Conservation (phyloP, 2,113 vertebrate species). For the Ivindomyrus marchei region DNA sequence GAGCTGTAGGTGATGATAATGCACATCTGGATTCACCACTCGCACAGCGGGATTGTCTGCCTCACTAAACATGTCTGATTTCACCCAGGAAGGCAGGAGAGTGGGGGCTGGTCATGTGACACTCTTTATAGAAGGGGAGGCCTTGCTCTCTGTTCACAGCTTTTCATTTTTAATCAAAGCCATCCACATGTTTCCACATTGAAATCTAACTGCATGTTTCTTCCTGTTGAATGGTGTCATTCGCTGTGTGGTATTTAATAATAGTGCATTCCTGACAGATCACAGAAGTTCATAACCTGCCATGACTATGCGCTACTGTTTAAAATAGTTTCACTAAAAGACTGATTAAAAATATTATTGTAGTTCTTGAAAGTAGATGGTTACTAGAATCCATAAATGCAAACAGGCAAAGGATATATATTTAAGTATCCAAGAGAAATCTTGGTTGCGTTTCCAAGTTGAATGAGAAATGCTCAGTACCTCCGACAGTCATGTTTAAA, state of each 20-base stretch:
- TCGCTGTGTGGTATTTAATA: slow-evolving; percentile 5
- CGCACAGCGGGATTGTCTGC: not conserved
- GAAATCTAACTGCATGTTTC: slow-evolving; percentile 3
- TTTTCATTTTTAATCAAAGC: not conserved
- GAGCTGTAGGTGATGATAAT: not conserved
- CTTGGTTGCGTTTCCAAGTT: not conserved
- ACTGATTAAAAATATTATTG: not conserved
- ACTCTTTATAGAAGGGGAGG: not conserved
- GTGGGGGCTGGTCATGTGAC: not conserved
- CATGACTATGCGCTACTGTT: not conserved
- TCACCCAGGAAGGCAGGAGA: not conserved
- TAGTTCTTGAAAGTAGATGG: not conserved
- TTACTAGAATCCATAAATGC: not conserved
- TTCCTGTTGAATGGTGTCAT: not conserved
- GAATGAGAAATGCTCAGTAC: not conserved
- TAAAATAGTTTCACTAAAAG: not conserved
- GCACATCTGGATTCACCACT: not conserved
- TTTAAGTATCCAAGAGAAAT: not conserved
- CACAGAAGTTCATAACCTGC: slow-evolving; percentile 1
- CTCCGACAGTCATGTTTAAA: not conserved
- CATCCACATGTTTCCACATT: not conserved
- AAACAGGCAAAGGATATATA: not conserved
- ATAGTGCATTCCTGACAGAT: slow-evolving; percentile 4
- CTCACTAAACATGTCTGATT: not conserved
- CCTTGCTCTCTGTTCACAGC: not conserved